Evolutionary conservation across 2,797 vertebrate genomes (phyloP).

Genomic region (Apodemus agrarius): DNA sequence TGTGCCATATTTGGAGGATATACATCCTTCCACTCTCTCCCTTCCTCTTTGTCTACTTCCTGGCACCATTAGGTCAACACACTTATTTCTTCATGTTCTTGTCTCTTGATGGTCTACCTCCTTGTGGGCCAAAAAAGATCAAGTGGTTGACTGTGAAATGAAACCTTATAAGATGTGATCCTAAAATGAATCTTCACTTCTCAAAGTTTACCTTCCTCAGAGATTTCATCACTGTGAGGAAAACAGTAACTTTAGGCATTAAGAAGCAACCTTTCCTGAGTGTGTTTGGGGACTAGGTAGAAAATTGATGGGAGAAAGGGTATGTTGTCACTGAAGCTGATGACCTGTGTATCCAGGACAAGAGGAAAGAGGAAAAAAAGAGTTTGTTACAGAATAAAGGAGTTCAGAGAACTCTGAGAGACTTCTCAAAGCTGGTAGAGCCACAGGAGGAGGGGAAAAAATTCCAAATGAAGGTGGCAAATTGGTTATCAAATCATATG

Average conservation of each 20-base stretch:
- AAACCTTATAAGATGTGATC: not conserved
- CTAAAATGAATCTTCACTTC: not conserved
- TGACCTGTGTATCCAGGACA: not conserved
- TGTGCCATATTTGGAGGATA: not conserved
- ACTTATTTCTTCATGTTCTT: not conserved
- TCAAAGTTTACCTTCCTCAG: not conserved
- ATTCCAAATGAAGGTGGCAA: not conserved
- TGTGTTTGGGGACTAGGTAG: not conserved
- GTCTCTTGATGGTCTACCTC: not conserved
- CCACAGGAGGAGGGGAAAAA: not conserved
- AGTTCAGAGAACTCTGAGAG: not conserved
- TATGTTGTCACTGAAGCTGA: not conserved
- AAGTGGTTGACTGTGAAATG: not conserved
- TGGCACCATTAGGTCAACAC: not conserved
- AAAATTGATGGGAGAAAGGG: not conserved
- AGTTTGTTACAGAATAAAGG: not conserved
- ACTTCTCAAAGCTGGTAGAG: not conserved
- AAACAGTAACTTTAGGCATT: not conserved
- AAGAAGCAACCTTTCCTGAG: not conserved
- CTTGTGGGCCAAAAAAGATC: not conserved
- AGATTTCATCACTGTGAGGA: not conserved
- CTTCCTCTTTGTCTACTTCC: not conserved
- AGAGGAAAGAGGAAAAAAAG: not conserved
- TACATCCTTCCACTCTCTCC: not conserved
- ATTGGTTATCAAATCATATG: not conserved